Evolutionary conservation across 2,797 vertebrate genomes (phyloP), one percentile per base, ranked within the genome.

Genomic region (Halcyon badia): DNA sequence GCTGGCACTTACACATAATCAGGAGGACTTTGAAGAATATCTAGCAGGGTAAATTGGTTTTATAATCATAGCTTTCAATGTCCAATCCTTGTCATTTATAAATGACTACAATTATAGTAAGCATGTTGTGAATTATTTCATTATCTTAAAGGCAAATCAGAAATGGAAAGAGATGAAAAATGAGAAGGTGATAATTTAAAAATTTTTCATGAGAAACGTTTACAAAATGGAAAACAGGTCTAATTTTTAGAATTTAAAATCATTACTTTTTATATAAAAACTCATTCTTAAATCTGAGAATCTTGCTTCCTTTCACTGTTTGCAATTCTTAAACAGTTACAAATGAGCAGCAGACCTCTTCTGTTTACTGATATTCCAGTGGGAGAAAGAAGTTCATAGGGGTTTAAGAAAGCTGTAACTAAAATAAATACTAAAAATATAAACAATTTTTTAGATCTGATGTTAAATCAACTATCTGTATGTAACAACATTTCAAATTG

Each of bases 401-500:
- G 8, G 46, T 57, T 19, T 39, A 94, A 78, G 42, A 69, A 94
- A 94, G 69, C 54, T 72, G 48, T 41, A 85, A 89, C 78, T 72
- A 94, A 94, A 94, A 89, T 76, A 95, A 97, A 93, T 58, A 70
- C 62, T 48, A 69, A 86, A 95, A 81, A 2, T 25, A 81, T 79
- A 81, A 93, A 75, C 35, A 25, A 44, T 52, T 83, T 91, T 90
- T 90, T 78, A 73, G 92, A 83, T 91, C 61, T 89, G 62, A 94
- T 87, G 65, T 62, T 60, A 83, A 94, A 54, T 83, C 76, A 94
- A 90, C 61, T 90, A 78, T 82, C 39, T 62, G 44, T 60, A 94
- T 90, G 9, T 33, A 94, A 94, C 54, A 91, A 57, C 6, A 6
- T 66, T 94, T 93, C 62, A 90, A 70, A 79, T 28, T 72, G 35